A percentile compares a stretch with the other conserved stretches of the same genome.
Conservation (phyloP, 2,113 vertebrate species). For the Rhineura floridana region DNA sequence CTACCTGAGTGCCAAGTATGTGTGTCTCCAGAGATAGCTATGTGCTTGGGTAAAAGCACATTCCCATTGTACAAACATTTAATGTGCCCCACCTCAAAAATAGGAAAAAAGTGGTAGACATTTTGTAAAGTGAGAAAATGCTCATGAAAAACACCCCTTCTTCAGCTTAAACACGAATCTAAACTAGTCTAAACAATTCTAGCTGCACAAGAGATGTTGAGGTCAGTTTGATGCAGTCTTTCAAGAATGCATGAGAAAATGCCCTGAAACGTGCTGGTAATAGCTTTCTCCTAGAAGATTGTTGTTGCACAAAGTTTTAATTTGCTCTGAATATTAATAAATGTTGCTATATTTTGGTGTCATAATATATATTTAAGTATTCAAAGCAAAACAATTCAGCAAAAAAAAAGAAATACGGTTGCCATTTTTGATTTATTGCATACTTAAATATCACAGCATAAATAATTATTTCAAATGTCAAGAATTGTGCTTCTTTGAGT, state of each 20-base stretch:
- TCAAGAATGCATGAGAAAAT: not conserved
- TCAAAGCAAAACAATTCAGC: conserved; percentile 19
- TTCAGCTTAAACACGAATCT: not conserved
- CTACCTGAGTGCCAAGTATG: not conserved
- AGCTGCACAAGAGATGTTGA: not conserved
- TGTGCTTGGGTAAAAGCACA: not conserved
- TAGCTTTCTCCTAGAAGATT: not conserved
- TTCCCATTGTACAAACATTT: not conserved
- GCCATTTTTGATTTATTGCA: not conserved
- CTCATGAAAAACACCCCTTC: not conserved
- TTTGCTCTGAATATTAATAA: not conserved
- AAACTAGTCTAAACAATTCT: not conserved
- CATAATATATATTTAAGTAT: not conserved
- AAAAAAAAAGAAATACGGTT: not conserved
- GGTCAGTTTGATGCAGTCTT: not conserved
- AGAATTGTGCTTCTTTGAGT: conserved; percentile 13
- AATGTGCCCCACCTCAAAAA: not conserved
- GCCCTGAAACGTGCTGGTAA: not conserved
- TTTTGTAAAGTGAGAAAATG: not conserved
- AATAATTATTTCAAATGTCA: conserved; percentile 31
- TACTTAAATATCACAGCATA: conserved; percentile 22
- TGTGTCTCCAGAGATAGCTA: not conserved
- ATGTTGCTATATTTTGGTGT: not conserved
- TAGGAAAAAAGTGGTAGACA: not conserved
- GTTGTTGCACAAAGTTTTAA: conserved; percentile 5